Conservation (phyloP, 1,140 invertebrate genomes). For the Drosophila baimaii region DNA sequence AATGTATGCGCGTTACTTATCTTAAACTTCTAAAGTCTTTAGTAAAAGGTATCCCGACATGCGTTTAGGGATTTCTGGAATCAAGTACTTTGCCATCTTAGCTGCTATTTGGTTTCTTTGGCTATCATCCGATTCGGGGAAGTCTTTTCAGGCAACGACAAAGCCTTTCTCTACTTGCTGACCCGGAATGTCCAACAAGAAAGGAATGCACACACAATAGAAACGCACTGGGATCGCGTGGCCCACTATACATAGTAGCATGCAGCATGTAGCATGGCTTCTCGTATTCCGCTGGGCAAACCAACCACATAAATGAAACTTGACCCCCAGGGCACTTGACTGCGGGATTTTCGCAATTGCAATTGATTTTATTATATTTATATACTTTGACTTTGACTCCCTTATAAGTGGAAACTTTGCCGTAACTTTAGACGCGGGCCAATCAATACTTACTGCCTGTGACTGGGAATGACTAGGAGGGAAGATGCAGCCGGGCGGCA, state of each 20-base stretch:
- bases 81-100: not conserved
- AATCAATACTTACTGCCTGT: conserved; percentile 40
- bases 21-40: no score
- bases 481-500: conserved; percentile 6
- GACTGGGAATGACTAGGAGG: conserved; percentile 1
- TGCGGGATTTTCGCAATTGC: conserved; percentile 32
- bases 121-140: conserved; percentile 4
- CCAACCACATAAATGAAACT: conserved; percentile 27
- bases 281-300: conserved; percentile 24
- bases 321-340: conserved; percentile 22
- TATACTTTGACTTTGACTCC: conserved; percentile 39
- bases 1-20: no score
- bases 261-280: conserved; percentile 5
- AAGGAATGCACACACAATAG: conserved; percentile 27
- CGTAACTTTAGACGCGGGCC: conserved; percentile 23
- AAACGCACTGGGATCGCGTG: conserved; percentile 15
- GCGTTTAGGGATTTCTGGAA: not conserved
- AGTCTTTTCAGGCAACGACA: conserved; percentile 2
- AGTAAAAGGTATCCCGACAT: not conserved
- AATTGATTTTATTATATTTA: conserved; percentile 43
- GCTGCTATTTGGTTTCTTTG: conserved; percentile 4
- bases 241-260: not conserved
- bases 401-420: conserved; percentile 35
- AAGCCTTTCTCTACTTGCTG: conserved; percentile 20
- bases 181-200: conserved; percentile 28